A percentile compares a stretch with the other conserved stretches of the same genome.
phyloP scores from a whole-genome alignment of 2,888 invertebrate genomes.

The Rhorus exstirpatorius region DNA sequence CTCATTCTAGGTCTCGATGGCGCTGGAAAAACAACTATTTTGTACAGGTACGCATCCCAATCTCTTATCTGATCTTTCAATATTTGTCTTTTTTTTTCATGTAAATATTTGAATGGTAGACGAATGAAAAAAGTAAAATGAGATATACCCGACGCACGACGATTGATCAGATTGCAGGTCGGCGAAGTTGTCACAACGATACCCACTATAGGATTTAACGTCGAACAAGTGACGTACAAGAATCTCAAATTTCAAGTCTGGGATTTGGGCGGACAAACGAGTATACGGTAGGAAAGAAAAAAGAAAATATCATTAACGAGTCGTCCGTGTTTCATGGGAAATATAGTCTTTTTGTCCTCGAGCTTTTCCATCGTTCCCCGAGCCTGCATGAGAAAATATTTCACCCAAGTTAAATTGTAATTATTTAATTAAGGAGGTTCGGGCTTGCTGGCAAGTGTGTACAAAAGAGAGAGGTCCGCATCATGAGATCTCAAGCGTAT shows the following conservation, averaged over 20 bases:
- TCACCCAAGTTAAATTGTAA: no score
- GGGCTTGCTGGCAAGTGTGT: no score
- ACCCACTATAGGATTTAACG: conserved; percentile 99
- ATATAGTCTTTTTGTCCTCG: no score
- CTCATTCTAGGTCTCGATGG: conserved; percentile 99
- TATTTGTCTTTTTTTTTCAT: conserved; percentile 12
- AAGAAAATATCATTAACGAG: no score
- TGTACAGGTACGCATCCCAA: conserved; percentile 90
- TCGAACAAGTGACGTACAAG: conserved; percentile 99
- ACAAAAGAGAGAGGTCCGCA: no score
- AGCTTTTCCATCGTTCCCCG: no score
- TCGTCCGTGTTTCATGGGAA: no score
- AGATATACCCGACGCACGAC: background rate
- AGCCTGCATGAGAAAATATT: no score
- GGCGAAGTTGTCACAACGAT: conserved; percentile 99
- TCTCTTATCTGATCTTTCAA: conserved; percentile 44
- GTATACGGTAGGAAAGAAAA: conserved; percentile 92
- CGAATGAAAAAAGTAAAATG: background rate
- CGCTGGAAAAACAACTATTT: conserved; percentile 99
- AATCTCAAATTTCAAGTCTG: conserved; percentile 99
- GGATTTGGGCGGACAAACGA: conserved; percentile 99
- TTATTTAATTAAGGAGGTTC: no score
- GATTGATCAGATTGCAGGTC: conserved; percentile 93
- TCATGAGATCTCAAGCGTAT: no score
- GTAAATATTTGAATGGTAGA: conserved; percentile 27